A percentile compares a stretch with the other conserved stretches of the same genome.
Evolutionary conservation across 2,888 invertebrate species (phyloP).

Genomic region (Tridacna gigas): DNA sequence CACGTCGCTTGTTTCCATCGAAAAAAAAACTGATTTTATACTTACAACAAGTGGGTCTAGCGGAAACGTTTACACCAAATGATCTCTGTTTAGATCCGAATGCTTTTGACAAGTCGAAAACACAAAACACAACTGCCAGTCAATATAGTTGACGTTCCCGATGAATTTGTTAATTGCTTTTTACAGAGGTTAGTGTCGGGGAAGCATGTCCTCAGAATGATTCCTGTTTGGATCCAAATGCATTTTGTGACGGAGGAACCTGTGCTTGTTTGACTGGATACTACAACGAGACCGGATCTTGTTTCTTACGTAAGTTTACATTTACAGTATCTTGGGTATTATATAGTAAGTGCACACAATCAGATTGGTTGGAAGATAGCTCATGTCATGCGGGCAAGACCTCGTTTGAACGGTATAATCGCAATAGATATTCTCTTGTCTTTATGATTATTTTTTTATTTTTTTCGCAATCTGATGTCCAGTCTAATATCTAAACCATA

Average conservation of each 20-base stretch:
- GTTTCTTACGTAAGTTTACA: not conserved
- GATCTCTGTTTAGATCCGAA: not conserved
- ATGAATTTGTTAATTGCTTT: not conserved
- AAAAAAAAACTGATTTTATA: not conserved
- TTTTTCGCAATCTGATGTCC: no score
- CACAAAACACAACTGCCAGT: not conserved
- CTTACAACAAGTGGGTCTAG: not conserved
- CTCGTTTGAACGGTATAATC: no score
- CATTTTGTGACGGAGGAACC: not conserved
- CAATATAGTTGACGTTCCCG: no score
- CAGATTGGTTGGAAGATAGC: no score
- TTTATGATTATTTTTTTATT: no score
- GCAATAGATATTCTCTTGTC: no score
- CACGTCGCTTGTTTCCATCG: no score
- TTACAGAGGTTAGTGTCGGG: slow-evolving; percentile 1
- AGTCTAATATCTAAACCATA: no score
- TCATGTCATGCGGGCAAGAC: no score
- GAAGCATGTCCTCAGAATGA: not conserved
- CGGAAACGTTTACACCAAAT: not conserved
- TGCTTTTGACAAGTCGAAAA: not conserved
- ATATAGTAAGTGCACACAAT: no score
- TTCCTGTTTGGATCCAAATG: slow-evolving; percentile 1
- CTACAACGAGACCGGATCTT: not conserved
- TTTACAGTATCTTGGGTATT: no score
- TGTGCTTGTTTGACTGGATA: slow-evolving; percentile 3